A percentile compares a stretch with the other conserved stretches of the same genome.
Conservation (phyloP, 2,888 invertebrate genomes). For the Amblyteles armatorius region DNA sequence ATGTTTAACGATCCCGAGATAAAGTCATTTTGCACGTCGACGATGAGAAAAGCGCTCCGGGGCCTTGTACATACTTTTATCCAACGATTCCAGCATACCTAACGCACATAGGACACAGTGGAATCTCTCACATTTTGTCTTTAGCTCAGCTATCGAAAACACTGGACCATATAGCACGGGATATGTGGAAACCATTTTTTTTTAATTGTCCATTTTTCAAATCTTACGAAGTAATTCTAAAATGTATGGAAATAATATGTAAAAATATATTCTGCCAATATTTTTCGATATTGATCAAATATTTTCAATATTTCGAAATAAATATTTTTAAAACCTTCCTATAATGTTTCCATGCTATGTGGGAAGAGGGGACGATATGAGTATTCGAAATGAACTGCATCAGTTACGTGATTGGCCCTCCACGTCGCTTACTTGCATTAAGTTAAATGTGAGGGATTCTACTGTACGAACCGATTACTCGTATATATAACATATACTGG, state of each 20-base stretch:
- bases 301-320: too few relatives aligned
- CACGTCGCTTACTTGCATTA: neutral
- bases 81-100: conserved; percentile 95
- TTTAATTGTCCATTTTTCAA: too few relatives aligned
- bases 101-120: neutral
- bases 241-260: too few relatives aligned
- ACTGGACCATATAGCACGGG: too few relatives aligned
- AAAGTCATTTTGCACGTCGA: conserved; percentile 99
- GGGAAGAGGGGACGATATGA: neutral
- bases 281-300: too few relatives aligned
- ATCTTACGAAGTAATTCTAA: too few relatives aligned
- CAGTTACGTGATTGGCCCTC: neutral
- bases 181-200: too few relatives aligned
- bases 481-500: conserved; percentile 11
- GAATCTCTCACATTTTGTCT: neutral
- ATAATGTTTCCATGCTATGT: too few relatives aligned
- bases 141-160: neutral
- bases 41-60: conserved; percentile 94
- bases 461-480: neutral
- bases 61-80: conserved; percentile 92
- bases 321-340: too few relatives aligned
- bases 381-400: neutral
- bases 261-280: too few relatives aligned
- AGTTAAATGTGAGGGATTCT: neutral
- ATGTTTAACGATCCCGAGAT: conserved; percentile 97